Conservation (phyloP, 1,140 invertebrate genomes). For the Apis mellifera region Amel_HAv3.1 CM009935.2:5727501-5728000, state of each 20-base stretch:
- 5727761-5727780: background rate
- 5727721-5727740: background rate
- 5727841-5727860: background rate
- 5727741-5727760: background rate
- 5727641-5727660: slow-evolving; percentile 73
- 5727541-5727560: slow-evolving; percentile 48
- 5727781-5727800: background rate
- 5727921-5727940: too few species aligned
- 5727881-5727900: background rate
- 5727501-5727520: slow-evolving; percentile 2
- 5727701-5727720: background rate
- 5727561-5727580: slow-evolving; percentile 61
- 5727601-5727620: slow-evolving; percentile 78
- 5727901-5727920: background rate
- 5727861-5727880: background rate
- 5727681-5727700: too few species aligned
- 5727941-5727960: background rate
- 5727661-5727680: background rate
- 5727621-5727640: slow-evolving; percentile 78
- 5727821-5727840: too few species aligned
- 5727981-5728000: background rate
- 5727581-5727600: slow-evolving; percentile 72
- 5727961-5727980: background rate
- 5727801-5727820: background rate
- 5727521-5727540: slow-evolving; percentile 29